These are phyloP conservation scores for Callyntrura sp. DNA, from an alignment of 2,888 invertebrate genomes.

Conservation along the genomic window DNA sequence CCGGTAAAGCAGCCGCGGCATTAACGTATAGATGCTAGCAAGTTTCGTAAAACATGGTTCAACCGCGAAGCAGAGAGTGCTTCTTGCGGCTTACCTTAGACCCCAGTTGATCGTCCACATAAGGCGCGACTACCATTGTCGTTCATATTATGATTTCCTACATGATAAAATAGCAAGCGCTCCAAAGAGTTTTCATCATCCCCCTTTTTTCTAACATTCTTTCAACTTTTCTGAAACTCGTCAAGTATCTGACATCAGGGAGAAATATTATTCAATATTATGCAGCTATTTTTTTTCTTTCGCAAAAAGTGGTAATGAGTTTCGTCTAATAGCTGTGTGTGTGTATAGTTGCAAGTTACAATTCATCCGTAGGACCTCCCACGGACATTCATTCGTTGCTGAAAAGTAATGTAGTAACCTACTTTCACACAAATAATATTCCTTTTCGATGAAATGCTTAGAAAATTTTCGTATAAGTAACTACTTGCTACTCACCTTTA, in stretches of 20 bases:
- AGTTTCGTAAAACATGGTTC: too few relatives aligned
- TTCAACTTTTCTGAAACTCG: constrained; percentile 26
- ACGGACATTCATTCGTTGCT: background rate
- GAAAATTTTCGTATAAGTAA: background rate
- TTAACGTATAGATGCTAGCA: too few relatives aligned
- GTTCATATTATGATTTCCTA: constrained; percentile 8
- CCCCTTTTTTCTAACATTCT: constrained; percentile 22
- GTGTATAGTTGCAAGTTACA: too few relatives aligned
- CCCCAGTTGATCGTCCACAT: too few relatives aligned
- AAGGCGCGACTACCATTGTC: background rate
- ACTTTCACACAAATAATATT: constrained; percentile 6
- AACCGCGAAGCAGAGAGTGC: too few relatives aligned
- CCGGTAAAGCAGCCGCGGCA: too few relatives aligned
- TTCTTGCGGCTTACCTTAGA: too few relatives aligned
- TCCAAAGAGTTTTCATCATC: constrained; percentile 21
- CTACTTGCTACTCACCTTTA: constrained; percentile 19
- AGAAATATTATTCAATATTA: constrained; percentile 32
- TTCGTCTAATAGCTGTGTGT: constrained; percentile 18
- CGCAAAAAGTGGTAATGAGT: constrained; percentile 33
- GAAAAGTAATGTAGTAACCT: constrained; percentile 16
- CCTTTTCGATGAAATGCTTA: background rate
- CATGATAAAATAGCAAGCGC: background rate
- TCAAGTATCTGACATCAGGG: constrained; percentile 1
- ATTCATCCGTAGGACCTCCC: constrained; percentile 11
- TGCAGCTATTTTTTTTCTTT: constrained; percentile 40